phyloP scores from a whole-genome alignment of 2,888 invertebrate genomes.

The Campopleginae sp. region DNA sequence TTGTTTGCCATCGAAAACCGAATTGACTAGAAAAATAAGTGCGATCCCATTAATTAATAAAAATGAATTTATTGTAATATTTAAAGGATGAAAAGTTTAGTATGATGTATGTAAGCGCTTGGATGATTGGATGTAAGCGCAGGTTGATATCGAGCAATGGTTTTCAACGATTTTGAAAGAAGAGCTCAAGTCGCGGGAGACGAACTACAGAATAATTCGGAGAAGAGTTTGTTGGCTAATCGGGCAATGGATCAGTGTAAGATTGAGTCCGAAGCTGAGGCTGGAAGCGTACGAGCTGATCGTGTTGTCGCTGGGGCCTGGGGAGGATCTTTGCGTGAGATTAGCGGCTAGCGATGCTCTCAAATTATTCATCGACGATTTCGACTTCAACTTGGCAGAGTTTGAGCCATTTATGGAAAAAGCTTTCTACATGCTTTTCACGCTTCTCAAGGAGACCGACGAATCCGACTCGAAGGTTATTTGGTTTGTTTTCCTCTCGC shows the following conservation, averaged over 20 bases:
- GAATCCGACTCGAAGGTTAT: slow-evolving; percentile 96
- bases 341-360: slow-evolving; percentile 94
- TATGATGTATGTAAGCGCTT: no score
- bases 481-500: not conserved
- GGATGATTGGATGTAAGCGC: not conserved
- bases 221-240: slow-evolving; percentile 94
- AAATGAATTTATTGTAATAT: no score
- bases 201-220: slow-evolving; percentile 93
- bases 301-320: slow-evolving; percentile 89
- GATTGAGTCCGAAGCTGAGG: slow-evolving; percentile 91
- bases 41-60: no score
- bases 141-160: slow-evolving; percentile 97
- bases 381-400: slow-evolving; percentile 94
- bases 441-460: slow-evolving; percentile 92
- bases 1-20: no score
- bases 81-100: no score
- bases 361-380: slow-evolving; percentile 94
- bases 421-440: slow-evolving; percentile 92
- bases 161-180: slow-evolving; percentile 92
- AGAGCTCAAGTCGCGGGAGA: slow-evolving; percentile 93
- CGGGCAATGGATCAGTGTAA: slow-evolving; percentile 92
- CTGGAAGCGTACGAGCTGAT: slow-evolving; percentile 93
- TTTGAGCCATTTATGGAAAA: slow-evolving; percentile 93
- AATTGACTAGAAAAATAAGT: no score
- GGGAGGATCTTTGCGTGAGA: slow-evolving; percentile 95